Conservation (phyloP, 2,113 vertebrate genomes). For the Xerus inauris region DNA sequence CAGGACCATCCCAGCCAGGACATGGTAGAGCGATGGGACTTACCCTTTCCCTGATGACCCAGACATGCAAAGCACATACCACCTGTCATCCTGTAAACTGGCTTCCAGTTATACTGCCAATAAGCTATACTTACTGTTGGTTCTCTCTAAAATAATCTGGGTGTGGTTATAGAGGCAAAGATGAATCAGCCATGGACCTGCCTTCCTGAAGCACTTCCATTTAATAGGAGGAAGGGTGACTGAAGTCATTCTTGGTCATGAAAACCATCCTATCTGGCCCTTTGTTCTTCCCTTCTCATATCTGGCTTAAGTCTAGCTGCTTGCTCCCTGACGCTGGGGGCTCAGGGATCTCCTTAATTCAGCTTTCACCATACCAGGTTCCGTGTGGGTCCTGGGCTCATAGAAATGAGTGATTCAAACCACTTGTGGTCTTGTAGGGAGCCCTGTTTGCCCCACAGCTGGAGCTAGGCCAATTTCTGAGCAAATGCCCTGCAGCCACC, state of each 20-base stretch:
- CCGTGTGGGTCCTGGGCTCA: not conserved
- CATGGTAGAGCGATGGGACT: not conserved
- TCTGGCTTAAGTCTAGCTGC: not conserved
- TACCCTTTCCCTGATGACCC: not conserved
- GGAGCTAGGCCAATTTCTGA: not conserved
- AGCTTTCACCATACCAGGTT: not conserved
- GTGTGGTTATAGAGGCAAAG: not conserved
- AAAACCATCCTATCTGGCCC: not conserved
- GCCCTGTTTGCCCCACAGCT: not conserved
- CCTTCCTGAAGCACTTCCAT: not conserved
- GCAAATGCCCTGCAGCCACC: not conserved
- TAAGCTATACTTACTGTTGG: not conserved
- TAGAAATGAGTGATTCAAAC: not conserved
- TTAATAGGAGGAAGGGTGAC: not conserved
- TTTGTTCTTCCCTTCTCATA: not conserved
- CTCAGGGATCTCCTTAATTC: not conserved
- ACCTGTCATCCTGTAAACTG: not conserved
- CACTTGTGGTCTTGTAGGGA: not conserved
- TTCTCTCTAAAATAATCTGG: not conserved
- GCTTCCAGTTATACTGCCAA: not conserved
- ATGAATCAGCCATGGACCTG: slow-evolving; percentile 8
- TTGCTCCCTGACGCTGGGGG: not conserved
- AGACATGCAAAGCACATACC: not conserved
- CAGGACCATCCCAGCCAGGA: not conserved
- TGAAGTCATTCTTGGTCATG: not conserved